Base-by-base conservation (phyloP, 2,888 invertebrate species). In the Conistra vaccinii region DNA sequence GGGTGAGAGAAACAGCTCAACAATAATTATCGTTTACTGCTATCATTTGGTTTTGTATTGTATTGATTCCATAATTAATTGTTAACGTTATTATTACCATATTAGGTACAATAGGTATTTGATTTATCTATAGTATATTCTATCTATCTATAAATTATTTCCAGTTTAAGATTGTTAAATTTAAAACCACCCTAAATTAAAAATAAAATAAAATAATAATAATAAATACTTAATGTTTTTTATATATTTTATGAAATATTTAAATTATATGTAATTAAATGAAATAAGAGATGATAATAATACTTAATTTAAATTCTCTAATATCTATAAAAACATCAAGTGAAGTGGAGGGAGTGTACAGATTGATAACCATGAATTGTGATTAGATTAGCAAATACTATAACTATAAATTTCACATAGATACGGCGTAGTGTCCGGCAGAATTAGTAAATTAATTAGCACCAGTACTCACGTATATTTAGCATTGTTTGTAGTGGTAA, bases 391-490 rank as follows among this genome's bases (percentile, higher is more conserved):
- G 29, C 35, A 53, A 75, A 70, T 60, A 70, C 17, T 78, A 58
- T 42, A n/a, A 42, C 17, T 42, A 32, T 20, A 32, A 62, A 63
- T 48, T 48, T 58, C 23, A 58, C 29, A 39, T 48, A 32, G 39
- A 57, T 29, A 32, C 14, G 10, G 14, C 1, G 7, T 23, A 68
- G 5, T 26, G 39, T 12, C 14, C 6, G 6, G n/a, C 14, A 55
- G 2, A 39, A 32, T 39, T 1, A 32, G 20, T 14, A 62, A 53
- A 67, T 45, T 5, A 81, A 83, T 26, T 62, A 75, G 65, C 68
- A 74, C 29, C 61, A 68, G 61, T 89, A 95, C 95, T 94, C 88
- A 96, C 96, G 94, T 93, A 88, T 94, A 90, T 78, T 88, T 91
- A 53, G 92, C 91, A 88, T 94, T 92, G 80, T 91, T 89, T 66